Conservation (phyloP, 2,797 vertebrate genomes). For the Lepus oiostolus region DNA sequence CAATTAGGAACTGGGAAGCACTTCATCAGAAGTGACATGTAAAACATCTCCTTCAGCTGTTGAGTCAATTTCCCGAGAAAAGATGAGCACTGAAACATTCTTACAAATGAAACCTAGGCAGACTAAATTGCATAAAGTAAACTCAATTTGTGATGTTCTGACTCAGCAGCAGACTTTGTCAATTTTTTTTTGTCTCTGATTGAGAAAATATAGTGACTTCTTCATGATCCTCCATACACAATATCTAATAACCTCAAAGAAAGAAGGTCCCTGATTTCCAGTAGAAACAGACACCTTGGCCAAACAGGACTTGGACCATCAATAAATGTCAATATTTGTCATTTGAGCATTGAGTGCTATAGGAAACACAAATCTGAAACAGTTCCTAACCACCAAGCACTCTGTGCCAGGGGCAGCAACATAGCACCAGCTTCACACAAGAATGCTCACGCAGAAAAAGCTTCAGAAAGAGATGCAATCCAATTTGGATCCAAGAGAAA, state of each 20-base stretch:
- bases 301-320: neutral
- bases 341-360: neutral
- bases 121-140: constrained; percentile 62
- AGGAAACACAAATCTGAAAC: neutral
- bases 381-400: neutral
- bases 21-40: constrained; percentile 47
- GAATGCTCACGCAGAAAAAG: neutral
- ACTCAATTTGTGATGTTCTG: constrained; percentile 7
- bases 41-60: constrained; percentile 49
- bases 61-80: constrained; percentile 61
- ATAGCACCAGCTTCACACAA: neutral
- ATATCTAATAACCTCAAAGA: neutral
- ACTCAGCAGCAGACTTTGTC: neutral
- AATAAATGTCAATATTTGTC: constrained; percentile 8
- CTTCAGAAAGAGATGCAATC: neutral
- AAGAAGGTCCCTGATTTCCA: neutral
- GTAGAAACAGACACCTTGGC: constrained; percentile 3
- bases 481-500: neutral
- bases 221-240: neutral
- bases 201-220: constrained; percentile 24
- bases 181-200: constrained; percentile 55
- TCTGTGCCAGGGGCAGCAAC: neutral
- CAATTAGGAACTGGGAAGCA: constrained; percentile 63
- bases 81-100: constrained; percentile 40
- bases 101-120: constrained; percentile 4